Percentiles rank a stretch among this genome's conserved stretches.
These are phyloP conservation scores for Orycteropus afer DNA, from an alignment of 2,113 vertebrate species.

Conservation along the genomic window DNA sequence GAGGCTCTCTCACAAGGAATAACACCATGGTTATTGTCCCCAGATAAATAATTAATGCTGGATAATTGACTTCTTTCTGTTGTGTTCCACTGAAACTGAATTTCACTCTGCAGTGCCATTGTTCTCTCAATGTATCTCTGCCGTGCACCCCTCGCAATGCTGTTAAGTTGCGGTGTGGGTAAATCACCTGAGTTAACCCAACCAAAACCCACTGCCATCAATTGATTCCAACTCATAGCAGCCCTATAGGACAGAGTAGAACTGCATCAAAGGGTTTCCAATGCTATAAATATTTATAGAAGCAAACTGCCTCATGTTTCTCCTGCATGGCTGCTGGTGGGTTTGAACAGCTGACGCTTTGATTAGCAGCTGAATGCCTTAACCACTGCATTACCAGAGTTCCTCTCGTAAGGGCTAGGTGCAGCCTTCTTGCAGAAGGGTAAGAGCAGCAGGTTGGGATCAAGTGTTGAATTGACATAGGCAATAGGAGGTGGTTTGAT, in stretches of 20 bases:
- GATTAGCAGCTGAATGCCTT: no score
- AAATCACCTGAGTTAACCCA: not conserved
- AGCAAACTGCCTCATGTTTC: no score
- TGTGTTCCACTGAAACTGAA: constrained; percentile 21
- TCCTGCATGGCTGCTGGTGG: no score
- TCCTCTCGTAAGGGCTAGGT: not conserved
- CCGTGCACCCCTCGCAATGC: no score
- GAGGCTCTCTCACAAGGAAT: not conserved
- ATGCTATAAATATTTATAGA: no score
- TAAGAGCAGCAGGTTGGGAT: not conserved
- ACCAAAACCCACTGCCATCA: no score
- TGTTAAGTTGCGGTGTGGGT: not conserved
- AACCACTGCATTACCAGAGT: no score
- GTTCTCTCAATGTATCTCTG: constrained; percentile 20
- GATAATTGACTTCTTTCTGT: constrained; percentile 65
- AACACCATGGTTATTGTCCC: constrained; percentile 33
- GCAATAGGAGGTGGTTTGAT: rapidly evolving
- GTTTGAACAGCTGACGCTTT: no score
- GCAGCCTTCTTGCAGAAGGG: not conserved
- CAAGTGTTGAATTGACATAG: not conserved
- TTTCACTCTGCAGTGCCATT: constrained; percentile 44
- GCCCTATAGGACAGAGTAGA: no score
- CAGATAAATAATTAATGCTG: constrained; percentile 65
- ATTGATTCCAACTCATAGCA: no score
- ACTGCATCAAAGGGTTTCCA: no score